Percentiles rank a stretch among this genome's conserved stretches.
Evolutionary conservation across 2,888 invertebrate genomes (phyloP).

Genomic region (Carabus problematicus): DNA sequence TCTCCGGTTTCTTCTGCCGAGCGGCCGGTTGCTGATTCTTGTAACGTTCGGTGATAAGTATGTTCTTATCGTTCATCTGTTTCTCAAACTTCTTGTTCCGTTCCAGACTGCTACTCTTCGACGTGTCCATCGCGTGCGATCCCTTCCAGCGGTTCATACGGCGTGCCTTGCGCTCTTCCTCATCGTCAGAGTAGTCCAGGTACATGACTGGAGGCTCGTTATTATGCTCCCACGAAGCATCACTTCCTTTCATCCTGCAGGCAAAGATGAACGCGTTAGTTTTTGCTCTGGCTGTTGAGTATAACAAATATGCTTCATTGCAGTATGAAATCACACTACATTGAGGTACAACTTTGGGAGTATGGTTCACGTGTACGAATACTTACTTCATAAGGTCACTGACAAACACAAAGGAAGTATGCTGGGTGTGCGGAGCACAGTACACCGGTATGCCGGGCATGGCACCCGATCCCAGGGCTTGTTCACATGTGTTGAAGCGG

Average conservation of each 20-base stretch:
- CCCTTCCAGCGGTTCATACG: constrained; percentile 55
- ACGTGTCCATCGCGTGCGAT: constrained; percentile 40
- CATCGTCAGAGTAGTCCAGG: constrained; percentile 88
- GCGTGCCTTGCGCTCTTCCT: constrained; percentile 69
- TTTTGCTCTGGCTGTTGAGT: too few relatives aligned
- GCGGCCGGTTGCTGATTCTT: constrained; percentile 30
- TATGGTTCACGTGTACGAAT: too few relatives aligned
- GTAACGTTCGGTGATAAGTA: constrained; percentile 56
- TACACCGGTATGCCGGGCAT: constrained; percentile 76
- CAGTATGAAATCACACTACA: too few relatives aligned
- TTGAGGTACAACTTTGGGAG: too few relatives aligned
- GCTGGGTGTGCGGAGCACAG: constrained; percentile 79
- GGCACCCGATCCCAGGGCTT: constrained; percentile 74
- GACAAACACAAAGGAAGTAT: constrained; percentile 79
- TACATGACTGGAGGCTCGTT: constrained; percentile 77
- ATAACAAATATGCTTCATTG: too few relatives aligned
- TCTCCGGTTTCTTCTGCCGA: constrained; percentile 30
- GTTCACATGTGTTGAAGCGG: constrained; percentile 83
- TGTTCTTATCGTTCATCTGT: constrained; percentile 58
- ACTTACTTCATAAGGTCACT: constrained; percentile 75
- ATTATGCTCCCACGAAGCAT: constrained; percentile 88
- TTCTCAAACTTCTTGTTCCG: constrained; percentile 54
- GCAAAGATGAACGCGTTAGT: too few relatives aligned
- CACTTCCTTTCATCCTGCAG: constrained; percentile 80
- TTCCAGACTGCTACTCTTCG: constrained; percentile 51